Evolutionary conservation across 2,888 invertebrate species (phyloP).

Genomic region (Pristionchus exspectatus): DNA sequence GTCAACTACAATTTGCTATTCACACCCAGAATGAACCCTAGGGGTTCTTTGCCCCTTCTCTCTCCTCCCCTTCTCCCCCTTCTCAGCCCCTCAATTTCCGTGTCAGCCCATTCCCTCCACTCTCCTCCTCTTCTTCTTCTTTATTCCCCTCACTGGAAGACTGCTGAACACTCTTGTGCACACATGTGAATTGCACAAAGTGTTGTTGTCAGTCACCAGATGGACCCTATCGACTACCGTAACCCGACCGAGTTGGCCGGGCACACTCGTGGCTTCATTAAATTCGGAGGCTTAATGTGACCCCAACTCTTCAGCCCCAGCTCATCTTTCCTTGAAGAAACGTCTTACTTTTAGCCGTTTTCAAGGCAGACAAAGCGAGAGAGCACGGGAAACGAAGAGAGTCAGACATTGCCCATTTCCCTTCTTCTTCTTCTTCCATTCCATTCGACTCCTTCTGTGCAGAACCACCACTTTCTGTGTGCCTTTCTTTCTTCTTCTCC

Average conservation of each 20-base stretch:
- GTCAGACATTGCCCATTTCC: background rate
- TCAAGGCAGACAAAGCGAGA: background rate
- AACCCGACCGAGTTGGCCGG: background rate
- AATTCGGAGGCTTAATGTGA: background rate
- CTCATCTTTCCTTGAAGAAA: background rate
- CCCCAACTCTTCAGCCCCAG: background rate
- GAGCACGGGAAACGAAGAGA: background rate
- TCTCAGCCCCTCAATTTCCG: slow-evolving; percentile 16
- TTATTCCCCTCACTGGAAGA: background rate
- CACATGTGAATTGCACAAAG: slow-evolving; percentile 41
- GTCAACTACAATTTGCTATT: background rate
- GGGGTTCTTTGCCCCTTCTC: background rate
- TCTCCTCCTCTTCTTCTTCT: slow-evolving; percentile 13
- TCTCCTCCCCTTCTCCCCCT: background rate
- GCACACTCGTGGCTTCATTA: background rate
- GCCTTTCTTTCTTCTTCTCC: background rate
- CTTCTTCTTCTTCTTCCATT: background rate
- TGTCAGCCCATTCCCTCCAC: background rate
- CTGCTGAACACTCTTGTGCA: background rate
- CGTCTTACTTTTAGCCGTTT: background rate
- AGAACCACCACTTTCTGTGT: slow-evolving; percentile 20
- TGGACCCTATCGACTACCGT: background rate
- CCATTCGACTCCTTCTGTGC: background rate
- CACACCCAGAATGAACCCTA: background rate
- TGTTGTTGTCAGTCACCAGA: background rate